These are phyloP conservation scores for Chrysodeixis includens DNA, from an alignment of 2,888 invertebrate species.

Conservation along the genomic window DNA sequence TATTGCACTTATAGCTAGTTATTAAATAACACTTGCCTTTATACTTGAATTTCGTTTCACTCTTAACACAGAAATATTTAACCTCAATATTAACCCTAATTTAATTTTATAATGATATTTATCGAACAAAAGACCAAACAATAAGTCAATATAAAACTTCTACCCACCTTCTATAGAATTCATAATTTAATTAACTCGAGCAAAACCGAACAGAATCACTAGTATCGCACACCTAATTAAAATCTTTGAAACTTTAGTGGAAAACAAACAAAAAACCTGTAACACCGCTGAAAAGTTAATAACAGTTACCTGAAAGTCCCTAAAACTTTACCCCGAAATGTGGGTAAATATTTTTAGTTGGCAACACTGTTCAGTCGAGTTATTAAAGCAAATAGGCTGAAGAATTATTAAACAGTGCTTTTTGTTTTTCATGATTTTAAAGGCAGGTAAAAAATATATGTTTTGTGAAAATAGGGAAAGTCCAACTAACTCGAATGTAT, in stretches of 20 bases:
- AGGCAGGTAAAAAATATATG: no score
- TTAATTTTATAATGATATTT: no score
- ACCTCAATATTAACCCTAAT: no score
- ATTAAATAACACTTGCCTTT: no score
- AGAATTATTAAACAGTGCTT: conserved; percentile 52
- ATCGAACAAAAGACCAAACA: no score
- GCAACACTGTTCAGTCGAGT: conserved; percentile 42
- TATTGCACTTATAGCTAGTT: no score
- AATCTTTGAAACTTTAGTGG: conserved; percentile 44
- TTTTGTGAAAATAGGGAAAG: no score
- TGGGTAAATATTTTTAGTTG: conserved; percentile 56
- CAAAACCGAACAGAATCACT: not conserved
- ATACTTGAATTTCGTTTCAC: no score
- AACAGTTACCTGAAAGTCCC: conserved; percentile 42
- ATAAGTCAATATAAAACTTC: not conserved
- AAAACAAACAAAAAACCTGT: conserved; percentile 51
- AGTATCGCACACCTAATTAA: conserved; percentile 45
- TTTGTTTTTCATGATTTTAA: conserved; percentile 25
- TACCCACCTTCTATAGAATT: not conserved
- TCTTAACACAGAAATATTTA: no score
- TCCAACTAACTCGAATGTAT: no score
- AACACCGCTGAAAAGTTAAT: conserved; percentile 40
- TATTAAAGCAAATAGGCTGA: conserved; percentile 54
- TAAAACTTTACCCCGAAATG: conserved; percentile 26
- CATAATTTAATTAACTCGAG: not conserved